phyloP scores from a whole-genome alignment of 2,797 vertebrate species.

The Danionella dracula region DNA sequence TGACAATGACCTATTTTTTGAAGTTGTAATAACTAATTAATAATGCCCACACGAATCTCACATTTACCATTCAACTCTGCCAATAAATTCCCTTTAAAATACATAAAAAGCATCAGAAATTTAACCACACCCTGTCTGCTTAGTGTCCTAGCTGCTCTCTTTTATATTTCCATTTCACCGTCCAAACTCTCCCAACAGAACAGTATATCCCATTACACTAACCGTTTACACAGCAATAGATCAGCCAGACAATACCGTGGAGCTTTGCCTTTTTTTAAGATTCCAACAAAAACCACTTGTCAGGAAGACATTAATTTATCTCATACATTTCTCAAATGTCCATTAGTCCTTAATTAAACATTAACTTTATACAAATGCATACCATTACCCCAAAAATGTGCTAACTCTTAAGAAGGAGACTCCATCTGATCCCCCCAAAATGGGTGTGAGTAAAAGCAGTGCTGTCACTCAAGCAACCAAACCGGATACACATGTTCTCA shows the following conservation, averaged over 20 bases:
- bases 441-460: slow-evolving; percentile 14
- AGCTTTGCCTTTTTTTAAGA: not conserved
- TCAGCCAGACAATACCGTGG: not conserved
- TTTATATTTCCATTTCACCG: not conserved
- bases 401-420: not conserved
- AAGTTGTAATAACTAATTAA: too few species aligned
- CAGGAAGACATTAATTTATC: not conserved
- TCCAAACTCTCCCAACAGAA: not conserved
- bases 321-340: not conserved
- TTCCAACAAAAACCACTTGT: not conserved
- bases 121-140: slow-evolving; percentile 6
- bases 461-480: slow-evolving; percentile 30
- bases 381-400: not conserved
- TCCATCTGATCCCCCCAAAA: slow-evolving; percentile 37
- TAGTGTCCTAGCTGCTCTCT: not conserved
- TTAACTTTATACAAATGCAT: not conserved
- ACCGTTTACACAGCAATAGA: not conserved
- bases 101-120: slow-evolving; percentile 1
- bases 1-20: too few species aligned
- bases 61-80: too few species aligned
- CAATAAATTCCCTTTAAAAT: not conserved
- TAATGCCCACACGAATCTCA: too few species aligned
- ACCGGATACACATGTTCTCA: slow-evolving; percentile 8
- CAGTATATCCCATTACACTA: not conserved
- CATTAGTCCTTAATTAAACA: not conserved